Evolutionary conservation across 2,888 invertebrate genomes (phyloP), one percentile per base, ranked within the genome.

Genomic region (Nomada hirtipes): DNA sequence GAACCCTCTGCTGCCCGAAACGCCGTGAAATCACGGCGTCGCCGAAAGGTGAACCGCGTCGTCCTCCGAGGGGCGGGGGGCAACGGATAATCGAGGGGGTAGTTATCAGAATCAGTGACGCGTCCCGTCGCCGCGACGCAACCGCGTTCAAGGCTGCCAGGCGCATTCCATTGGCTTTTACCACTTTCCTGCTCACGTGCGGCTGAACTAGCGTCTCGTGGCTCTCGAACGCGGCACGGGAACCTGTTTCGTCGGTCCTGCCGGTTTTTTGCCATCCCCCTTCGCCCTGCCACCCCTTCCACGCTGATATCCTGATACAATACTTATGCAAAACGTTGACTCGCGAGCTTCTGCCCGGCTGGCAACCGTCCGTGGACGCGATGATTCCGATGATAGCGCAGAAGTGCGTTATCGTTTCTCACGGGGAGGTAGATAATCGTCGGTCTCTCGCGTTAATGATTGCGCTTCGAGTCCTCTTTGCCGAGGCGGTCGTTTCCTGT

Each of bases 141-240:
- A 73, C 78, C 80, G 60, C 55, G 71, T 76, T 83, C 87, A 79
- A 86, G 84, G 84, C 65, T 76, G 79, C 70, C 70, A 26, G 50
- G 69, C 69, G 65, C 87, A 85, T 87, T 86, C 79, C 87, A 64
- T n/a, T 47, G 63, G 86, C 82, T 86, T 86, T 86, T 86, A 84
- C 85, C 77, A 87, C 86, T 87, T 87, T 85, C 87, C 79, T 77
- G 78, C 76, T 85, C 85, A 82, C 85, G 78, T 85, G 84, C 76
- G 55, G 65, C 78, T 61, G 67, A 60, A 71, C 50, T 63, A 63
- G 60, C 69, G 23, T 63, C 53, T 53, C 59, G 83, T 77, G 80
- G 82, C 85, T 72, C 72, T 74, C 71, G 72, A 80, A 76, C 76
- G 11, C 77, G 60, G 67, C 69, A 61, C 61, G 70, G 71, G 75